These are phyloP conservation scores for Drosophila murphyi DNA, from an alignment of 1,140 invertebrate genomes.

Conservation along the genomic window DNA sequence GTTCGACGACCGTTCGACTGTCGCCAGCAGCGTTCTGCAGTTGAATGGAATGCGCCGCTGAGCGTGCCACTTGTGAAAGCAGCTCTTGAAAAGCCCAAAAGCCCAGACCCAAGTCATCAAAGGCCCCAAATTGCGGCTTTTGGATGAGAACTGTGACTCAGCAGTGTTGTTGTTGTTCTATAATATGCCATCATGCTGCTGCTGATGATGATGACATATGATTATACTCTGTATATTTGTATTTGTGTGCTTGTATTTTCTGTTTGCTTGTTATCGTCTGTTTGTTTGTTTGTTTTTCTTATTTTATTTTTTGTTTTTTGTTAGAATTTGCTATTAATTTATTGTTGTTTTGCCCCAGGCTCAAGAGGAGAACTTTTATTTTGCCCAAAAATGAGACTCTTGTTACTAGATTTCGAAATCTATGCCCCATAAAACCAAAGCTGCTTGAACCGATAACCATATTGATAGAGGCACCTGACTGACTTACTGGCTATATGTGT, in stretches of 20 bases:
- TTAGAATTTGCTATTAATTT: conserved; percentile 45
- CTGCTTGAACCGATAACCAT: conserved; percentile 28
- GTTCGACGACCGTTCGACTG: conserved; percentile 29
- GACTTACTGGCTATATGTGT: background rate
- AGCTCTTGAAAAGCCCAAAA: conserved; percentile 22
- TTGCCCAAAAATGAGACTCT: conserved; percentile 28
- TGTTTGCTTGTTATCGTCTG: conserved; percentile 62
- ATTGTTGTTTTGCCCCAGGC: conserved; percentile 28
- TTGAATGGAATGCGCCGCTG: conserved; percentile 60
- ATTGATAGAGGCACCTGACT: conserved; percentile 21
- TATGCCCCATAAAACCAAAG: conserved; percentile 23
- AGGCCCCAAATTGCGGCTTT: conserved; percentile 39
- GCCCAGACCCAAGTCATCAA: conserved; percentile 13
- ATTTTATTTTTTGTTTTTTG: conserved; percentile 8
- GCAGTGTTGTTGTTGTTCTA: conserved; percentile 37
- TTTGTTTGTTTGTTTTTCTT: conserved; percentile 15
- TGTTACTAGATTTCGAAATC: conserved; percentile 7
- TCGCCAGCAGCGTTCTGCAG: conserved; percentile 71
- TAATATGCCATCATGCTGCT: conserved; percentile 62
- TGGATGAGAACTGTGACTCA: conserved; percentile 65
- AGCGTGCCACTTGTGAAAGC: conserved; percentile 62
- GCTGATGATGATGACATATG: conserved; percentile 71
- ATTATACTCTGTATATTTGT: conserved; percentile 32
- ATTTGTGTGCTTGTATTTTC: conserved; percentile 41
- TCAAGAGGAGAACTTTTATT: conserved; percentile 13